Evolutionary conservation across 2,113 vertebrate species (phyloP).

Genomic region (Microcebus griseorufus): DNA sequence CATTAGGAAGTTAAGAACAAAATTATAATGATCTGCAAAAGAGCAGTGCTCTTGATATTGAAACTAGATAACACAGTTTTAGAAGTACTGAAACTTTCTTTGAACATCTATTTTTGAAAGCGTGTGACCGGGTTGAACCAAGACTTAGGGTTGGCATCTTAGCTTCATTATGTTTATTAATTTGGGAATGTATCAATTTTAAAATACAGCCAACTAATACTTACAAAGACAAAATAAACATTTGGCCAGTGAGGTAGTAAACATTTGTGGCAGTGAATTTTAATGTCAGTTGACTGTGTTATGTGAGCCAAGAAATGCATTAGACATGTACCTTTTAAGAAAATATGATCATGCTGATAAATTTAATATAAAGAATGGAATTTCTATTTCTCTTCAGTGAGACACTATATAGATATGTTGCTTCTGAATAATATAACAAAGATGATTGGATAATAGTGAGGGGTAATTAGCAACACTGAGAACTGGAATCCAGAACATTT

Average conservation of each 20-base stretch:
- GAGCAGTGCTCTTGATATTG: not conserved
- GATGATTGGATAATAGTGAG: not conserved
- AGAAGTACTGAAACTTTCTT: not conserved
- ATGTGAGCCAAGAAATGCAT: not conserved
- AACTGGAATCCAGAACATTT: not conserved
- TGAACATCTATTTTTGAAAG: not conserved
- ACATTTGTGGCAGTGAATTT: not conserved
- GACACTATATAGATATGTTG: too few relatives aligned
- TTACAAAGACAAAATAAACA: not conserved
- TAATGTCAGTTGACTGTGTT: not conserved
- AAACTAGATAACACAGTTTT: not conserved
- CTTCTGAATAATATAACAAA: not conserved
- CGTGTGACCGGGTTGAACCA: not conserved
- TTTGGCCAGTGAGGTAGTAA: not conserved
- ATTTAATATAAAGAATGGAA: not conserved
- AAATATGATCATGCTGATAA: not conserved
- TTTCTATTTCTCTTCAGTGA: not conserved
- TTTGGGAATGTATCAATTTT: not conserved
- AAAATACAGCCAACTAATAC: not conserved
- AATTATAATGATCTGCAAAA: not conserved
- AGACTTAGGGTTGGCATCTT: not conserved
- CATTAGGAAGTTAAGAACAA: not conserved
- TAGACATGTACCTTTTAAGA: not conserved
- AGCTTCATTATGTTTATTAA: not conserved
- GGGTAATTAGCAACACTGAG: not conserved